Evolutionary conservation across 2,888 invertebrate species (phyloP), one percentile per base, ranked within the genome.

Genomic region (Ectemnius cavifrons): DNA sequence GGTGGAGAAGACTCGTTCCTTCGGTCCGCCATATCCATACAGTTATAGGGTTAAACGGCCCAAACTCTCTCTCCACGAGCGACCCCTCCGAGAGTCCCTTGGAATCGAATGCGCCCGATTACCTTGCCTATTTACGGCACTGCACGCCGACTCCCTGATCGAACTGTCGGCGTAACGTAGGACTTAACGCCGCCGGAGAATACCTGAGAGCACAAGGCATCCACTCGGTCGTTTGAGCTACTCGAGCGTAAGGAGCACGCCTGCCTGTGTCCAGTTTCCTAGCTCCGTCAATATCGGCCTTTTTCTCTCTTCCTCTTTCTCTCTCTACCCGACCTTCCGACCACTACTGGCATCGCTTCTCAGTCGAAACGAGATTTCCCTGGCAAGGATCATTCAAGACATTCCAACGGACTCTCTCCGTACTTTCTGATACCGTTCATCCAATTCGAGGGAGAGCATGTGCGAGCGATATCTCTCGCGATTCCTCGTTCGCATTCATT

Each of bases 61-160:
- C 74, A 79, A 77, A 78, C 79, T 23, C 23, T 75, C 79, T 75
- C 75, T 58, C 65, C 67, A 65, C 64, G 46, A 37, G 37, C 13
- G 45, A 63, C 62, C 65, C 75, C 73, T 57, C 49, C 67, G 63
- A 61, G 63, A 72, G 61, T 63, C 77, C 61, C 71, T 60, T 59
- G 64, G 79, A 84, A 84, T 83, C 77, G 71, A 73, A 75, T 68
- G 70, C 72, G 75, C 65, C 79, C 80, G 82, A 84, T 84, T 84
- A 80, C 73, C 79, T 74, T 67, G 79, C 72, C 77, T 82, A 77
- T 82, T 82, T 75, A 75, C 75, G 71, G 66, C 74, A 49, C 67
- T 72, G 64, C 64, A 27, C 59, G 46, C 27, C 65, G 63, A 64
- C 68, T 60, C 73, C 56, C 58, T 71, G 81, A 81, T 81, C 78